Conservation (phyloP, 1,140 invertebrate genomes). For the Dufourea novaeangliae region DNA sequence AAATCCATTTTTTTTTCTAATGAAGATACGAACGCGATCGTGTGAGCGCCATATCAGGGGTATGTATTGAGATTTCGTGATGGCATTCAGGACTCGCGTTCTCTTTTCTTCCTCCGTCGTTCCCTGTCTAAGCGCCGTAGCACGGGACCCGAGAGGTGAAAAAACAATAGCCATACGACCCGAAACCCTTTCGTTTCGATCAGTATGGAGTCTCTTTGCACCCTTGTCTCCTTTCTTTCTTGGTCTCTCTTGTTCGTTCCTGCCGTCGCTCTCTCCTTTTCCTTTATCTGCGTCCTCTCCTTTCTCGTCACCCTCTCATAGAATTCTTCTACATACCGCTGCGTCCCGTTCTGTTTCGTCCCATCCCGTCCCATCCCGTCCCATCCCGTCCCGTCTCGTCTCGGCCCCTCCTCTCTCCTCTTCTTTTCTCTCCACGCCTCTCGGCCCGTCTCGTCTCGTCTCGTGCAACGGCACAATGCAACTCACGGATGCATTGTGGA, state of each 20-base stretch:
- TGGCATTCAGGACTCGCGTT: conserved; percentile 40
- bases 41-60: not conserved
- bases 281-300: conserved; percentile 31
- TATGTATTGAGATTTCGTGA: conserved; percentile 50
- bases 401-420: no score
- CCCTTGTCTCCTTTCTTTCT: conserved; percentile 47
- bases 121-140: conserved; percentile 41
- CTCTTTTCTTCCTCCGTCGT: conserved; percentile 7
- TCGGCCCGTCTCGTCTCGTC: conserved; percentile 45
- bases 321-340: conserved; percentile 65
- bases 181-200: conserved; percentile 62
- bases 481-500: conserved; percentile 64
- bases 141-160: conserved; percentile 64
- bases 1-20: conserved; percentile 48
- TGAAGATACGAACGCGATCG: conserved; percentile 33
- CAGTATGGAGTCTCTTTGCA: conserved; percentile 49
- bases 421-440: no score
- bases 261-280: conserved; percentile 10
- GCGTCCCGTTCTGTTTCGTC: conserved; percentile 8
- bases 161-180: conserved; percentile 69
- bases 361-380: conserved; percentile 15
- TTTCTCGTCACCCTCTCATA: conserved; percentile 51
- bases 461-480: conserved; percentile 67
- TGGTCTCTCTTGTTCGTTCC: conserved; percentile 46
- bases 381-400: conserved; percentile 44